Percentiles rank a stretch among this genome's conserved stretches.
These are phyloP conservation scores for Drosophila nr. perissopoda DNA, from an alignment of 2,888 invertebrate species.

Conservation along the genomic window DNA sequence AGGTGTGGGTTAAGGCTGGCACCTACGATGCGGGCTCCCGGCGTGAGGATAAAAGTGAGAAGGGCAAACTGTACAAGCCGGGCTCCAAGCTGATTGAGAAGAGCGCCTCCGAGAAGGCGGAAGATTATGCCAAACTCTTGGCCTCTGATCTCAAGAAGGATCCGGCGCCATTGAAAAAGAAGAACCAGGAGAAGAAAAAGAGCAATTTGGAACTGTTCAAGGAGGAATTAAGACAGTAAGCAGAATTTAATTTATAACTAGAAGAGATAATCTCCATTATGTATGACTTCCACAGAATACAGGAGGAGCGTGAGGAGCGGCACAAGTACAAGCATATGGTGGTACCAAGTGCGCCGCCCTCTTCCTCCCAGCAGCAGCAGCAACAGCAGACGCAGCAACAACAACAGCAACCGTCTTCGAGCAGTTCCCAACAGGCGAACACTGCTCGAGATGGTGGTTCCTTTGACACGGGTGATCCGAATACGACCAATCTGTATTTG, in stretches of 20 bases:
- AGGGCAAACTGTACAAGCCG: slow-evolving; percentile 96
- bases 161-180: slow-evolving; percentile 87
- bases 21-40: slow-evolving; percentile 97
- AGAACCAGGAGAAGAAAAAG: slow-evolving; percentile 94
- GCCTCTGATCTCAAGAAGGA: slow-evolving; percentile 89
- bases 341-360: slow-evolving; percentile 48
- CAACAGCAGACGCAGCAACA: slow-evolving; percentile 40
- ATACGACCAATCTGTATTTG: slow-evolving; percentile 98
- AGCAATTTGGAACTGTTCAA: slow-evolving; percentile 99
- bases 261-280: neutral
- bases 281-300: slow-evolving; percentile 89
- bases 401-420: slow-evolving; percentile 80
- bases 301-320: slow-evolving; percentile 98
- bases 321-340: slow-evolving; percentile 93
- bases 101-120: slow-evolving; percentile 88
- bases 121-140: slow-evolving; percentile 88
- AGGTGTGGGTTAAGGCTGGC: slow-evolving; percentile 99
- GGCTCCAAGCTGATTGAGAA: slow-evolving; percentile 90
- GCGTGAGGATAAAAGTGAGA: slow-evolving; percentile 95
- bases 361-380: slow-evolving; percentile 45
- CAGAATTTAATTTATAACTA: slow-evolving; percentile 25
- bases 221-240: slow-evolving; percentile 97
- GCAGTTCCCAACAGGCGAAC: slow-evolving; percentile 81
- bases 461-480: slow-evolving; percentile 97
- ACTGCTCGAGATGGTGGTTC: slow-evolving; percentile 89